Evolutionary conservation across 2,113 vertebrate species (phyloP), one percentile per base, ranked within the genome.

Genomic region (Gopherus flavomarginatus): DNA sequence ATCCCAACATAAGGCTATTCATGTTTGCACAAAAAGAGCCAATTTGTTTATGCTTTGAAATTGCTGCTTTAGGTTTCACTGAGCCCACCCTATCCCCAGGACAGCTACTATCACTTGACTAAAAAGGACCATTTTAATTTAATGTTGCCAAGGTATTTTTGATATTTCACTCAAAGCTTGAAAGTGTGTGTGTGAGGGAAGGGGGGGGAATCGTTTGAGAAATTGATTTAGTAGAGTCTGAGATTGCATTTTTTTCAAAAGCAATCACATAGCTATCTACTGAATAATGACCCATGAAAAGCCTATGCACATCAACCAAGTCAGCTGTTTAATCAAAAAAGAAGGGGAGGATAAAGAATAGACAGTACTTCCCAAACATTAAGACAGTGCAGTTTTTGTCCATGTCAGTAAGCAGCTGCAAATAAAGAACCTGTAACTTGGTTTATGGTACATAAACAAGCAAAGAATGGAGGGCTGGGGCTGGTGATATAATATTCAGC

Each of bases 81-180:
- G 65, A 29, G 69, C 50, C 12, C 4, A 90, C 8, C 1, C 56
- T 2, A 53, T 11, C 1, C 5, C 12, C 16, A 53, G 0, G 0
- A 31, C 57, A 2, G 2, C 87, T 12, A 17, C 50, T 17, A 1
- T 9, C 47, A 86, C 42, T 49, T 62, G 42, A 62, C 38, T 0
- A 59, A 10, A 69, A 69, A 69, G 29, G 12, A 62, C 59, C 11
- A 62, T 62, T 65, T 82, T 92, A 50, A 57, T 72, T 21, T 82
- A 24, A 62, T 72, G 83, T 56, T 35, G 13, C 4, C 5, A 89
- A 47, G 3, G 24, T 69, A 3, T 87, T 90, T 79, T 49, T 57
- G 11, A 7, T 12, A 81, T 38, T 82, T 14, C 2, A 62, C 12
- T 44, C 56, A 89, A 81, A 3, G 62, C 1, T 75, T 0, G 0